A percentile compares a stretch with the other conserved stretches of the same genome.
Conservation (phyloP, 2,888 invertebrate genomes). For the Parnassius apollo region DNA sequence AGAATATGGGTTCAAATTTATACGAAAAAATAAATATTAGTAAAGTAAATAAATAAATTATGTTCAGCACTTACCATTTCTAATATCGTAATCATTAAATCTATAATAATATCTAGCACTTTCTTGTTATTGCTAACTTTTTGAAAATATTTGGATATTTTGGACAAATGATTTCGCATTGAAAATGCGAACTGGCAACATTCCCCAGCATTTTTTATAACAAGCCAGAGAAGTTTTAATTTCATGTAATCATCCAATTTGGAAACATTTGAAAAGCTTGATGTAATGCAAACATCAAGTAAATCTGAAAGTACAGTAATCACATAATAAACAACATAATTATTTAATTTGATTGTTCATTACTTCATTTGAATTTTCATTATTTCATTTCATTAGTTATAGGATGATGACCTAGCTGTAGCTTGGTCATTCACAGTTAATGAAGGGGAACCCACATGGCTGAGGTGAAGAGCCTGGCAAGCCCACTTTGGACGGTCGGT, state of each 20-base stretch:
- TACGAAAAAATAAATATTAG: constrained; percentile 11
- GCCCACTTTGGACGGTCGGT: no score
- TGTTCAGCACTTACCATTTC: constrained; percentile 53
- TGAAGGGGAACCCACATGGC: no score
- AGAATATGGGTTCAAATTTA: background rate
- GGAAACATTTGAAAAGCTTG: constrained; percentile 48
- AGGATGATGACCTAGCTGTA: no score
- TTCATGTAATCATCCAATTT: constrained; percentile 63
- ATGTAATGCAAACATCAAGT: constrained; percentile 54
- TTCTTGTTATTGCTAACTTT: constrained; percentile 58
- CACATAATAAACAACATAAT: no score
- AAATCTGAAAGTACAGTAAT: constrained; percentile 52
- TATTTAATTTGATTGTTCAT: no score
- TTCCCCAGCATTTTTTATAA: constrained; percentile 65
- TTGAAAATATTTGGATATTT: constrained; percentile 52
- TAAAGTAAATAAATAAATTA: constrained; percentile 5
- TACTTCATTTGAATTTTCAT: no score
- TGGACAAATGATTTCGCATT: constrained; percentile 54
- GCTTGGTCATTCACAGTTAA: no score
- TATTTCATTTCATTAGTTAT: no score
- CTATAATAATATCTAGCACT: constrained; percentile 62
- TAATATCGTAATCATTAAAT: constrained; percentile 56
- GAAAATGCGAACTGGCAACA: constrained; percentile 63
- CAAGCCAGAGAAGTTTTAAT: constrained; percentile 62
- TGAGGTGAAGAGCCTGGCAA: no score